phyloP scores from a whole-genome alignment of 2,113 vertebrate species.

The Chloroceryle aenea region DNA sequence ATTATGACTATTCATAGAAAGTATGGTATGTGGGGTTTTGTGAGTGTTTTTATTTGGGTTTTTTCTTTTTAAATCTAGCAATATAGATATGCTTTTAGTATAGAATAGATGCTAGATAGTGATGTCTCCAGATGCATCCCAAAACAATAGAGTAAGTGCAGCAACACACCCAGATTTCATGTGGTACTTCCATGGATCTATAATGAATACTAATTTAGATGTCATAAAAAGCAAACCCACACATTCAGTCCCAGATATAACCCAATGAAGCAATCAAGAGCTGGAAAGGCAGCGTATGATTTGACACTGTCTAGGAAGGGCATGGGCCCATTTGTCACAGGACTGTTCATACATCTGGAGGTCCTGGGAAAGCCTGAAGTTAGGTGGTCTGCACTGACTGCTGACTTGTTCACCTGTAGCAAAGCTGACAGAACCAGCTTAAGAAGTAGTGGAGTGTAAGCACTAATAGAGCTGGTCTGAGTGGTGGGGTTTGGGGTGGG shows the following conservation, averaged over 20 bases:
- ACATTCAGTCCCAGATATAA: background rate
- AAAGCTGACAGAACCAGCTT: background rate
- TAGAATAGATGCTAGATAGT: background rate
- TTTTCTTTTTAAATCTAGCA: background rate
- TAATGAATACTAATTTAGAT: background rate
- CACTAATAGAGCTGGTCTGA: background rate
- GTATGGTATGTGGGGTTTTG: background rate
- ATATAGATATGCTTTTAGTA: background rate
- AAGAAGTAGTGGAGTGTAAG: background rate
- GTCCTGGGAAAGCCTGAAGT: background rate
- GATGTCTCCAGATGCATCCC: background rate
- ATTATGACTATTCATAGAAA: background rate
- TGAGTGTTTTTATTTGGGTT: no score
- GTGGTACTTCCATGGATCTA: background rate
- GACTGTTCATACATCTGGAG: background rate
- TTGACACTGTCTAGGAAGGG: background rate
- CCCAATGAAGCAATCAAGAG: background rate
- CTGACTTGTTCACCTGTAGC: background rate
- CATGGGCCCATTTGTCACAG: accelerated
- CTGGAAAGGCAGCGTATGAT: background rate
- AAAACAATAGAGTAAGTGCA: background rate
- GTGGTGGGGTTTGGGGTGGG: background rate
- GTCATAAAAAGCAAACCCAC: background rate
- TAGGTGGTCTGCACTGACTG: accelerated
- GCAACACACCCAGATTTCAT: background rate